Evolutionary conservation across 2,113 vertebrate genomes (phyloP).

Genomic region (Apteryx owenii): DNA sequence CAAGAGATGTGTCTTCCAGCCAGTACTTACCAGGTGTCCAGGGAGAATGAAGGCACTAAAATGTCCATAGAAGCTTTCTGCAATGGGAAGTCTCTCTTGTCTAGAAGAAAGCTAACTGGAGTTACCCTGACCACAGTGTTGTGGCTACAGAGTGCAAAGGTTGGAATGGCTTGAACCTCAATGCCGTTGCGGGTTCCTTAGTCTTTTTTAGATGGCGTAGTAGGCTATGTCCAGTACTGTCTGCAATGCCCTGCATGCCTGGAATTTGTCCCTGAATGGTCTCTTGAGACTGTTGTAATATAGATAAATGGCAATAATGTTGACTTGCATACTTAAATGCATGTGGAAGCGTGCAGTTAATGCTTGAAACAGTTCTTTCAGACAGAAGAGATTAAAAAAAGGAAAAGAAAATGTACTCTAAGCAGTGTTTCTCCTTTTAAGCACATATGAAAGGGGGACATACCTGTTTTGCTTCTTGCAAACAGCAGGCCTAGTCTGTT

Average conservation of each 20-base stretch:
- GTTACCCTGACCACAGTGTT: neutral
- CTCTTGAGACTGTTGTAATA: neutral
- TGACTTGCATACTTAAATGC: neutral
- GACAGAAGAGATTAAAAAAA: neutral
- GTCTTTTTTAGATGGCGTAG: neutral
- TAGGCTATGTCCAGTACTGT: neutral
- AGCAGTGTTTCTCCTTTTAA: neutral
- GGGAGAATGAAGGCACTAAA: neutral
- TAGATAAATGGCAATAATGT: neutral
- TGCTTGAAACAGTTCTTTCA: neutral
- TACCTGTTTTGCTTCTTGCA: neutral
- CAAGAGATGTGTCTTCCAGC: neutral
- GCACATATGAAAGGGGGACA: neutral
- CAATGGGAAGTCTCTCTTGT: neutral
- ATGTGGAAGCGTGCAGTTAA: neutral
- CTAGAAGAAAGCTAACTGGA: neutral
- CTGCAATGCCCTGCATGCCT: neutral
- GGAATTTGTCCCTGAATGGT: neutral
- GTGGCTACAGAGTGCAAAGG: neutral
- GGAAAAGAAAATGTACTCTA: neutral
- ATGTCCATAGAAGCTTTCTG: neutral
- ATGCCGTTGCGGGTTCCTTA: neutral
- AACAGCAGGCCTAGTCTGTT: neutral
- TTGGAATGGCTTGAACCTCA: neutral
- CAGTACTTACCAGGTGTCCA: neutral